Percentiles rank a stretch among this genome's conserved stretches.
phyloP scores from a whole-genome alignment of 2,888 invertebrate species.

The Drosophila borealis region DNA sequence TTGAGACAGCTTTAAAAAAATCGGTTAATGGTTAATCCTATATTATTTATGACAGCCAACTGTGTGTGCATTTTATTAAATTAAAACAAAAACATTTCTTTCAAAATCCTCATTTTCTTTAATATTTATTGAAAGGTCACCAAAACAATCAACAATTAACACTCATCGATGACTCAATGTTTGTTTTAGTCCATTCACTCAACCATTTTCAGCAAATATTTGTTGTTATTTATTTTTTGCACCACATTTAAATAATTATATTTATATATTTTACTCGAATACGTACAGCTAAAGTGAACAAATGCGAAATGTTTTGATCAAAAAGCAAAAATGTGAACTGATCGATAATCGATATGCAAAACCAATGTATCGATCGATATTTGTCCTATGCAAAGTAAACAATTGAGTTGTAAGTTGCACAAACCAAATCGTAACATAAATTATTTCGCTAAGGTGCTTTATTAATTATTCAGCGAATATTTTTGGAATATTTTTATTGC shows the following conservation, averaged over 20 bases:
- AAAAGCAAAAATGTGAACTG: constrained; percentile 8
- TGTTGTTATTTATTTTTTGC: constrained; percentile 43
- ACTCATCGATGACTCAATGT: no score
- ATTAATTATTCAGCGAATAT: constrained; percentile 53
- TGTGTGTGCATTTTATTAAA: constrained; percentile 32
- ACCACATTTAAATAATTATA: constrained; percentile 11
- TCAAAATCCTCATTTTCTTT: no score
- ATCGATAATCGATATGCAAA: constrained; percentile 5
- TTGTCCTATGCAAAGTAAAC: constrained; percentile 18
- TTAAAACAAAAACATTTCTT: no score
- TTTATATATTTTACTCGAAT: constrained; percentile 7
- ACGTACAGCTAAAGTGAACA: constrained; percentile 6
- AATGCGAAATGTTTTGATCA: constrained; percentile 7
- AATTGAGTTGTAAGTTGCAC: constrained; percentile 58
- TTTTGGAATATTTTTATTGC: constrained; percentile 57
- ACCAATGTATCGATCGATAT: constrained; percentile 16
- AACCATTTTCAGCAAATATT: constrained; percentile 12
- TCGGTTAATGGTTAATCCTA: constrained; percentile 11
- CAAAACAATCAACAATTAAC: no score
- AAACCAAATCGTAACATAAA: constrained; percentile 50
- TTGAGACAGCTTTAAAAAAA: constrained; percentile 27
- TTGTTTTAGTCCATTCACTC: not conserved
- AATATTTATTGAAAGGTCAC: no score
- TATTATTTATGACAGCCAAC: constrained; percentile 40
- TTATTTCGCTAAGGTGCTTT: constrained; percentile 67